Evolutionary conservation across 2,113 vertebrate species (phyloP), one percentile per base, ranked within the genome.

Genomic region (Polyodon spathula): DNA sequence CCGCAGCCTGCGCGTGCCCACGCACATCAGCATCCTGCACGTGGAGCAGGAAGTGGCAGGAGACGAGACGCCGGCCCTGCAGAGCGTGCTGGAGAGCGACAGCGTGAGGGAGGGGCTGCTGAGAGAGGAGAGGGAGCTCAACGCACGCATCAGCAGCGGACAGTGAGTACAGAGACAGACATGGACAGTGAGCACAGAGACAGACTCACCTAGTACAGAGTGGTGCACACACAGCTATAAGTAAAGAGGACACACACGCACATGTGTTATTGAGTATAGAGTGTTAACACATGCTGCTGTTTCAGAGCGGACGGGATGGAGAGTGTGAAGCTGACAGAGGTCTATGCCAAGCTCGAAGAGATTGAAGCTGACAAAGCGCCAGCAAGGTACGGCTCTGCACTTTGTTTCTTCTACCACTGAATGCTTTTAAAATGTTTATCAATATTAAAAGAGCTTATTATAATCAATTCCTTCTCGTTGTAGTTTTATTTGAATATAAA

Each of bases 31-130:
- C 79, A 92, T 97, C 71, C 88, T 99, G 39, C 93, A 99, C 0
- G 96, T 99, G 76, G 96, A 99, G 70, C 96, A 99, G 85, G 96
- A 99, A 65, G 96, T 99, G 66, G 95, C 86, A 0, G 95, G 95
- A 0, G 94, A 99, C 0, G 90, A 97, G 0, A 99, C 93, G 0
- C 54, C 53, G 0, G 96, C 94, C 0, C 81, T 99, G 64, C 91
- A 97, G 85, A 98, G 96, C 0, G 95, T 99, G 52, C 86, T 99
- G 69, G 81, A 94, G 76, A 97, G 94, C 0, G 96, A 99, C 78
- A 87, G 77, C 0, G 65, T 84, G 17, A 81, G 96, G 0, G 94
- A 97, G 73, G 84, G 67, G 56, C 85, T 99, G 54, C 83, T 99
- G 17, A 51, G 4, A 1, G 88, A 86, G 58, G 96, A 98, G 62